Conservation (phyloP, 2,888 invertebrate species). For the Apodemia duryi region DNA sequence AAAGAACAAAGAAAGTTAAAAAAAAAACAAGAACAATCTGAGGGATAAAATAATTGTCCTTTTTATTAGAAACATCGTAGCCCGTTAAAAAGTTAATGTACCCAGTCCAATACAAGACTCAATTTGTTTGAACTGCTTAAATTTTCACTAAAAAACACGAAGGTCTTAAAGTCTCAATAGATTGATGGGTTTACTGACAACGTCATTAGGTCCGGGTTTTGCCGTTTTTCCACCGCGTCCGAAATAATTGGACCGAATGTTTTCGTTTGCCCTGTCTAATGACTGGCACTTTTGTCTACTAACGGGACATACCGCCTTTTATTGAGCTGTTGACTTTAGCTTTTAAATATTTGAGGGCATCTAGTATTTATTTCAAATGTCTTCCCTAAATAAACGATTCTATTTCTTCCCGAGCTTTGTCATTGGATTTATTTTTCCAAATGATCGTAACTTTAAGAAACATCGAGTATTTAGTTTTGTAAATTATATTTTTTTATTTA, state of each 20-base stretch:
- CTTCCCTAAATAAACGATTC: constrained; percentile 13
- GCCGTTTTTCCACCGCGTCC: constrained; percentile 55
- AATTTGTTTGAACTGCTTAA: constrained; percentile 17
- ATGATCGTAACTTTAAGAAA: too few species aligned
- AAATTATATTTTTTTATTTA: too few species aligned
- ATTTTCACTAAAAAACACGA: constrained; percentile 26
- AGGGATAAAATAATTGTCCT: not conserved
- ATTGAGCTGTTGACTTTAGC: constrained; percentile 20
- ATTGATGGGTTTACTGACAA: constrained; percentile 70
- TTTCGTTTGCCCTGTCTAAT: constrained; percentile 68
- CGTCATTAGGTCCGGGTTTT: constrained; percentile 60
- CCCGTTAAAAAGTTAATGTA: constrained; percentile 13
- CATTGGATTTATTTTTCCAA: not conserved
- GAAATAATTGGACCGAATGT: constrained; percentile 72
- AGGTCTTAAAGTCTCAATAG: constrained; percentile 50
- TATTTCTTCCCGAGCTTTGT: not conserved
- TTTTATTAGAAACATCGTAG: constrained; percentile 3
- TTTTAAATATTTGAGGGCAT: constrained; percentile 19
- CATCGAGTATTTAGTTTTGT: too few species aligned
- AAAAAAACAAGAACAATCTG: not conserved
- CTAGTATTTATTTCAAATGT: constrained; percentile 17
- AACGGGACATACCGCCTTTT: constrained; percentile 54
- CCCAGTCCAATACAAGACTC: constrained; percentile 14
- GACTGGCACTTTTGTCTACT: constrained; percentile 74
- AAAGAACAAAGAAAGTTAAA: not conserved